Conservation (phyloP, 2,797 vertebrate species). For the Petrocephalus sullivani region DNA sequence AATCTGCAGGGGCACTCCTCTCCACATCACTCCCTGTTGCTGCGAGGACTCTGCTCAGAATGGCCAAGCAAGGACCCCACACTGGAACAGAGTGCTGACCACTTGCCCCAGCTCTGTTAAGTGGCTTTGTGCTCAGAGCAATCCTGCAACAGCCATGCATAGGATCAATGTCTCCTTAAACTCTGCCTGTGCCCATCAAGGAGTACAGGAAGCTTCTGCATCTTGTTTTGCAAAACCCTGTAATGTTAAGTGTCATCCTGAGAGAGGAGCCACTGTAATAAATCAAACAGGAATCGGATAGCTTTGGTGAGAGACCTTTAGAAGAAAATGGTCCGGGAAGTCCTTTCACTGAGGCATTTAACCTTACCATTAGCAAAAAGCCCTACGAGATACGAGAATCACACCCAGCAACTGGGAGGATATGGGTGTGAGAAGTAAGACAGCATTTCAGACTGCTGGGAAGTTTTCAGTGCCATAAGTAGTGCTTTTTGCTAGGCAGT, state of each 20-base stretch:
- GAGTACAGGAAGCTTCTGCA: not conserved
- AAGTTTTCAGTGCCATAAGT: not conserved
- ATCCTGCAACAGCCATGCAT: not conserved
- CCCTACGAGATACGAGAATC: not conserved
- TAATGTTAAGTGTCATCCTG: not conserved
- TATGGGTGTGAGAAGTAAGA: not conserved
- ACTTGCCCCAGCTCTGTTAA: not conserved
- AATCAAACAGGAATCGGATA: not conserved
- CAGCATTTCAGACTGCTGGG: not conserved
- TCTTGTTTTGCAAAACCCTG: not conserved
- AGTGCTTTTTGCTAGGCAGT: not conserved
- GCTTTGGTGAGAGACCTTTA: not conserved
- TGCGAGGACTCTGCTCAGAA: slow-evolving; percentile 43
- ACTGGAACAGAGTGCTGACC: not conserved
- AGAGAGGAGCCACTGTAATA: too few relatives aligned
- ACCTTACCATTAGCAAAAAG: not conserved
- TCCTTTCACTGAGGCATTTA: not conserved
- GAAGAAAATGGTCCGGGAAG: not conserved
- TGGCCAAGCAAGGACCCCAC: slow-evolving; percentile 44
- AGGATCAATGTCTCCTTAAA: not conserved
- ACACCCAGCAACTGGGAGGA: not conserved
- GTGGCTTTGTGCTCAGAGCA: not conserved
- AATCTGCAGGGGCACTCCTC: slow-evolving; percentile 63
- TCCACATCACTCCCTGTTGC: slow-evolving; percentile 57
- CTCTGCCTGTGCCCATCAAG: not conserved